These are phyloP conservation scores for Pelecanoides urinatrix DNA, from an alignment of 2,113 vertebrate species.

Conservation along the genomic window DNA sequence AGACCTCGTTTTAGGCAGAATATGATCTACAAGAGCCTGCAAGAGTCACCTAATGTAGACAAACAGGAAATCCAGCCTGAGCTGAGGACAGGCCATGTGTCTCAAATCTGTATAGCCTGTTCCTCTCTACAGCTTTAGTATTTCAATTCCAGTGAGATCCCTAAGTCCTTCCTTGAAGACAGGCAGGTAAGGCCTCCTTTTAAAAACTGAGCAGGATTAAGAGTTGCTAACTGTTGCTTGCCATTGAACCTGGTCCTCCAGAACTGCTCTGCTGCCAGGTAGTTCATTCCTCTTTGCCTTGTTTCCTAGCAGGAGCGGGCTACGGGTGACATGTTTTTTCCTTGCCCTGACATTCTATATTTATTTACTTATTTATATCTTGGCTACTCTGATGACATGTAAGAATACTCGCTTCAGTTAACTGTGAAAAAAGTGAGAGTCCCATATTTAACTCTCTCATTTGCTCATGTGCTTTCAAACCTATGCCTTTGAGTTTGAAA, in stretches of 20 bases:
- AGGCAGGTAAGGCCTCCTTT: neutral
- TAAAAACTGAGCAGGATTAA: neutral
- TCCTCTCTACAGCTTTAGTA: neutral
- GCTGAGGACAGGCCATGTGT: neutral
- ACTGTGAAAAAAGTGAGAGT: neutral
- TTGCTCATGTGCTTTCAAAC: neutral
- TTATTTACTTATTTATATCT: neutral
- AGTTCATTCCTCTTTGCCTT: neutral
- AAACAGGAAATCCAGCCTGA: neutral
- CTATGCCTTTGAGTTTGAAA: neutral
- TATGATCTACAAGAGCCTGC: neutral
- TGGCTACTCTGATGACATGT: neutral
- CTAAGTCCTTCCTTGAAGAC: neutral
- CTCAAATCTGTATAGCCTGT: neutral
- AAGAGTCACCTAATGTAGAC: neutral
- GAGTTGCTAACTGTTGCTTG: neutral
- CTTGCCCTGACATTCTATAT: neutral
- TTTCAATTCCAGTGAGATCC: neutral
- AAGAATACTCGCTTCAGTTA: neutral
- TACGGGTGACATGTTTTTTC: neutral
- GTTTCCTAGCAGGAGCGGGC: neutral
- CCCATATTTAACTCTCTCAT: neutral
- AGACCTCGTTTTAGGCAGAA: neutral
- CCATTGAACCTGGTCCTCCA: neutral
- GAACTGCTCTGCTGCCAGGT: neutral